phyloP scores from a whole-genome alignment of 1,140 invertebrate genomes.

The Drosophila subpulchrella region DNA sequence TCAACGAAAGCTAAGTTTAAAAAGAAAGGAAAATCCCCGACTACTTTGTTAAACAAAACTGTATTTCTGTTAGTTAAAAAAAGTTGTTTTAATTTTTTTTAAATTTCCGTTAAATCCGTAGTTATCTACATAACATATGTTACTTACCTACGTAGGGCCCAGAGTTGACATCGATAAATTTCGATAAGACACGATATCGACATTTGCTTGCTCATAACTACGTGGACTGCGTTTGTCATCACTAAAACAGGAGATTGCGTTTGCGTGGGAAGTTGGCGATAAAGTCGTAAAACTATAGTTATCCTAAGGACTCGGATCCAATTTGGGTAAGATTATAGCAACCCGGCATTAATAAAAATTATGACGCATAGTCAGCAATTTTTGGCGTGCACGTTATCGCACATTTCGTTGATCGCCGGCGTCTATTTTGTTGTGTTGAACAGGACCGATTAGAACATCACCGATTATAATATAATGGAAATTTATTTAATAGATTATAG shows the following conservation, averaged over 20 bases:
- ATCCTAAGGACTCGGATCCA: neutral
- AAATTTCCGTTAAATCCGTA: too few relatives aligned
- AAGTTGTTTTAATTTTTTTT: too few relatives aligned
- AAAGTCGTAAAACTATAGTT: neutral
- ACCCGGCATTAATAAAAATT: neutral
- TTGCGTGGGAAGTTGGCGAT: neutral
- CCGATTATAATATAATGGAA: conserved; percentile 29
- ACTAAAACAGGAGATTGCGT: neutral
- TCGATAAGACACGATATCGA: neutral
- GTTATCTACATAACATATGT: too few relatives aligned
- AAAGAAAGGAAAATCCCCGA: too few relatives aligned
- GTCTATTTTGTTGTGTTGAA: conserved; percentile 6
- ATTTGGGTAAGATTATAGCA: conserved; percentile 6
- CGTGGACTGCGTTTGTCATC: conserved; percentile 4
- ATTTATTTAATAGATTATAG: conserved; percentile 37
- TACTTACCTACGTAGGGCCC: too few relatives aligned
- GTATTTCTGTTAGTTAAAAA: too few relatives aligned
- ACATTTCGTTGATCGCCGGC: conserved; percentile 8
- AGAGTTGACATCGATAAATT: conserved; percentile 14
- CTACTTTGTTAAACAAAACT: too few relatives aligned
- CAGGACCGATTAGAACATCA: conserved; percentile 6
- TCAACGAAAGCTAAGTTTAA: too few relatives aligned
- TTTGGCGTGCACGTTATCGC: neutral
- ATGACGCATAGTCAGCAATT: neutral
- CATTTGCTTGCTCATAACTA: neutral